Conservation (phyloP, 2,113 vertebrate species). For the Pluvialis apricaria region DNA sequence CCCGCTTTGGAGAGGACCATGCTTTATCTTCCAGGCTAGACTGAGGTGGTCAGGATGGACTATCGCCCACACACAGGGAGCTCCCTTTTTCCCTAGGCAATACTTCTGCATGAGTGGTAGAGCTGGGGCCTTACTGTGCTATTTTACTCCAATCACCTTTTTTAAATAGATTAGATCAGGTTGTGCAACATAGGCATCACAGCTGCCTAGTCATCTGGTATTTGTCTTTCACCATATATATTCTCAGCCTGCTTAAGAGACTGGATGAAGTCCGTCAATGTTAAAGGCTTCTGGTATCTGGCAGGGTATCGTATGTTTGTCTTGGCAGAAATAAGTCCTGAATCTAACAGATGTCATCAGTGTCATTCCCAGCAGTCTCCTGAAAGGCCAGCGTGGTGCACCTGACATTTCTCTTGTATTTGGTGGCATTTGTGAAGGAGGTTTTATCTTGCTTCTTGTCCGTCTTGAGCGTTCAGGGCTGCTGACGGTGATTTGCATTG, state of each 20-base stretch:
- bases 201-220: not conserved
- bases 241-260: not conserved
- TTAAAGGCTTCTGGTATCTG: not conserved
- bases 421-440: not conserved
- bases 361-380: not conserved
- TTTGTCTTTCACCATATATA: fast-evolving
- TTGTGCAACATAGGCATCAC: fast-evolving
- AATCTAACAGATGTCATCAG: not conserved
- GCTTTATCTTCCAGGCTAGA: not conserved
- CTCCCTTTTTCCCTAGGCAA: not conserved
- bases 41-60: not conserved
- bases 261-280: not conserved
- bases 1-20: not conserved
- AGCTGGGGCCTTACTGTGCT: not conserved
- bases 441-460: not conserved
- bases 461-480: not conserved
- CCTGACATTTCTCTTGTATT: not conserved
- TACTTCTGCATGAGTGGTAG: not conserved
- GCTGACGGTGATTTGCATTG: not conserved
- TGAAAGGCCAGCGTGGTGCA: not conserved
- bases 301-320: not conserved
- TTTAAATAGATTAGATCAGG: not conserved
- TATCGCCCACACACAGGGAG: not conserved
- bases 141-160: not conserved
- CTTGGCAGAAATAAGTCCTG: not conserved